Conservation (phyloP, 2,888 invertebrate genomes). For the Hydropsyche betteni region DNA sequence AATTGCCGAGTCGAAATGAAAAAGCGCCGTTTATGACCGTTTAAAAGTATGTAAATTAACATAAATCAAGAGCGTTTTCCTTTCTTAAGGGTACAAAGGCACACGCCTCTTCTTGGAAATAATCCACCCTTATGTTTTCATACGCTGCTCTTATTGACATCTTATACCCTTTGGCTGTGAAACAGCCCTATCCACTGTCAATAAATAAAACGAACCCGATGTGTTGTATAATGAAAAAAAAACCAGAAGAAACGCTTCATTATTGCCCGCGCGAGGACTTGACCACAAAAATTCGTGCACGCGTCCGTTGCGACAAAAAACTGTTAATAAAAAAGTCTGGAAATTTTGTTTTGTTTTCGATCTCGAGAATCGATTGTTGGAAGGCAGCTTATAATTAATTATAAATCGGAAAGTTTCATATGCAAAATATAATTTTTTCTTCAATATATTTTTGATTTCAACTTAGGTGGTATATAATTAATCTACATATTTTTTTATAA, state of each 20-base stretch:
- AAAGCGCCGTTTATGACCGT: slow-evolving; percentile 12
- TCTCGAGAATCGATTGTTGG: no score
- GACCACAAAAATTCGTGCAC: slow-evolving; percentile 23
- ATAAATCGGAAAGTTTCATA: no score
- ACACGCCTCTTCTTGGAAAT: slow-evolving; percentile 43
- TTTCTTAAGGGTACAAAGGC: background rate
- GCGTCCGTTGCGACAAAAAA: no score
- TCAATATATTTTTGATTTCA: no score
- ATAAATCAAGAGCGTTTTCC: slow-evolving; percentile 1
- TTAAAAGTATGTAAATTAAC: slow-evolving; percentile 25
- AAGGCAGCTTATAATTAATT: no score
- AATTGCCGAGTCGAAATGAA: slow-evolving; percentile 7
- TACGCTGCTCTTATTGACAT: slow-evolving; percentile 48
- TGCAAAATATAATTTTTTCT: no score
- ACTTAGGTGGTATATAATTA: no score
- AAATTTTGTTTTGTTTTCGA: no score
- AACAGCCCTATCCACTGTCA: slow-evolving; percentile 46
- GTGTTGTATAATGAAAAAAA: background rate
- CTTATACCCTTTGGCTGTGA: slow-evolving; percentile 48
- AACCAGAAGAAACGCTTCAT: slow-evolving; percentile 33
- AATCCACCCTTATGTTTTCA: slow-evolving; percentile 51
- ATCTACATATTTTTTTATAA: no score
- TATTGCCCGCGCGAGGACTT: slow-evolving; percentile 11
- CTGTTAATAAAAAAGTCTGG: no score
- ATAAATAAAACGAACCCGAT: slow-evolving; percentile 49